phyloP scores from a whole-genome alignment of 1,140 invertebrate species.

The Leptinotarsa lineolata region DNA sequence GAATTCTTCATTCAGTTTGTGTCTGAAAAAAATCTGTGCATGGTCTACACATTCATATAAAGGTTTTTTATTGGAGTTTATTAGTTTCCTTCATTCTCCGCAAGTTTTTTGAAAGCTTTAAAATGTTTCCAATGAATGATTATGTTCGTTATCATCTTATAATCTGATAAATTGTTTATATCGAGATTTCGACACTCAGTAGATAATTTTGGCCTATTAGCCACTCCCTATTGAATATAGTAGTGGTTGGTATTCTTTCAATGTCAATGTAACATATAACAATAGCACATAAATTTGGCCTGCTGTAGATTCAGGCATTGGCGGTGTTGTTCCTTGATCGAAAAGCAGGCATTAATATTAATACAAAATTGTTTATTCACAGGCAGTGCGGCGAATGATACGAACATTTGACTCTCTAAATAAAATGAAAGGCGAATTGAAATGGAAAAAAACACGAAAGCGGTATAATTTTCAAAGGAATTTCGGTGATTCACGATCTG shows the following conservation, averaged over 20 bases:
- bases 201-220: neutral
- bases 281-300: constrained; percentile 20
- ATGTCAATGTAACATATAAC: constrained; percentile 16
- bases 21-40: too few species aligned
- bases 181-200: neutral
- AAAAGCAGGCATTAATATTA: constrained; percentile 16
- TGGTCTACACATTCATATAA: too few species aligned
- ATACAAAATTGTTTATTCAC: constrained; percentile 20
- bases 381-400: neutral
- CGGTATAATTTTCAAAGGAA: neutral
- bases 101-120: too few species aligned
- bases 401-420: neutral
- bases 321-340: constrained; percentile 10
- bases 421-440: neutral
- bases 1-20: too few species aligned
- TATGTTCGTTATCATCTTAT: too few species aligned
- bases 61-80: too few species aligned
- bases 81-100: too few species aligned
- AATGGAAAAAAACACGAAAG: neutral
- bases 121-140: too few species aligned
- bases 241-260: neutral
- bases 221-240: neutral
- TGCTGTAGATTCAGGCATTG: constrained; percentile 9
- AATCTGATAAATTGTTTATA: too few species aligned
- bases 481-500: too few species aligned